Evolutionary conservation across 1,140 invertebrate genomes (phyloP).

Genomic region (Drosophila triauraria): DNA sequence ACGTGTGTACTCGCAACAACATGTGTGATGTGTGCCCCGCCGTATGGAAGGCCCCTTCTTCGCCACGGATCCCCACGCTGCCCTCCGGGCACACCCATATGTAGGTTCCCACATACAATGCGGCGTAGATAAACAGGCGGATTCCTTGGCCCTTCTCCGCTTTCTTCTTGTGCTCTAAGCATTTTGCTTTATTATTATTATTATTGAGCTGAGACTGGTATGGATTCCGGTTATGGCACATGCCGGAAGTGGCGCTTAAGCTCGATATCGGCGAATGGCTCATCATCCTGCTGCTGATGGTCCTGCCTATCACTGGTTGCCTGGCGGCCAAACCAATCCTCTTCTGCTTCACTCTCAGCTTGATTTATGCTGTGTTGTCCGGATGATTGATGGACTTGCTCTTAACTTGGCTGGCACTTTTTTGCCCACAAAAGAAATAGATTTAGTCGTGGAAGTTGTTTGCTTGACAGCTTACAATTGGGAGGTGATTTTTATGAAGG

Average conservation of each 20-base stretch:
- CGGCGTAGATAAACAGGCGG: constrained; percentile 80
- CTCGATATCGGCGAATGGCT: constrained; percentile 43
- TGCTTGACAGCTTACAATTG: constrained; percentile 43
- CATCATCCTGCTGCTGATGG: constrained; percentile 35
- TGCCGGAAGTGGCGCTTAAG: constrained; percentile 65
- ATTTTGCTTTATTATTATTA: constrained; percentile 57
- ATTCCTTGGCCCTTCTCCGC: constrained; percentile 20
- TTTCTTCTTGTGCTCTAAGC: constrained; percentile 50
- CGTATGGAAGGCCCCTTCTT: constrained; percentile 74
- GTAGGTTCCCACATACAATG: constrained; percentile 84
- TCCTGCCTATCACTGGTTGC: constrained; percentile 40
- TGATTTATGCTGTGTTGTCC: constrained; percentile 75
- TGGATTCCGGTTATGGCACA: constrained; percentile 17
- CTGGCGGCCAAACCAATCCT: constrained; percentile 27
- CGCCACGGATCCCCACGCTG: constrained; percentile 4
- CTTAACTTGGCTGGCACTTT: constrained; percentile 31
- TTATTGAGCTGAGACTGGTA: constrained; percentile 39
- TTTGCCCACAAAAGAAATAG: constrained; percentile 38
- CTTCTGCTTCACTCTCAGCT: constrained; percentile 35
- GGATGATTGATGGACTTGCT: constrained; percentile 71
- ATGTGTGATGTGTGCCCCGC: constrained; percentile 85
- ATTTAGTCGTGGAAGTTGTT: constrained; percentile 26
- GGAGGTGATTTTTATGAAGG: not conserved
- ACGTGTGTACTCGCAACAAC: constrained; percentile 84
- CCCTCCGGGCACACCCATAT: constrained; percentile 74